phyloP scores from a whole-genome alignment of 1,140 invertebrate genomes.

The Drosophila lowei region DNA sequence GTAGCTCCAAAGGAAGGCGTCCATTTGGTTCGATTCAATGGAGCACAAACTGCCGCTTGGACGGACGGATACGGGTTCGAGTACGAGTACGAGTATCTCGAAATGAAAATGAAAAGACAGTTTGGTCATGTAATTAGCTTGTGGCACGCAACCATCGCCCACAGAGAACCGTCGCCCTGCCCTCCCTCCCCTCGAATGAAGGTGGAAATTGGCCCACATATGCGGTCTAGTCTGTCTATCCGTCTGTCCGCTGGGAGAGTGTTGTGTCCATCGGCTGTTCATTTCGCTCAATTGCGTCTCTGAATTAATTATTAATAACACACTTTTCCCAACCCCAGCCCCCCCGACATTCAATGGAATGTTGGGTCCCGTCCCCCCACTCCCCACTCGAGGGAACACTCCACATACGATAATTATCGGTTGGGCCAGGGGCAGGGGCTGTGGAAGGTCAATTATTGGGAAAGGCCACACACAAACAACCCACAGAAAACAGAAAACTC shows the following conservation, averaged over 20 bases:
- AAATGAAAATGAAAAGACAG: slow-evolving; percentile 66
- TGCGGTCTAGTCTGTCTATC: background rate
- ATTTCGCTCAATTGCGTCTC: slow-evolving; percentile 54
- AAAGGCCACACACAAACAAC: slow-evolving; percentile 52
- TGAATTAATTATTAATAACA: slow-evolving; percentile 73
- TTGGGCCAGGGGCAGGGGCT: background rate
- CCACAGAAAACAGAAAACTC: background rate
- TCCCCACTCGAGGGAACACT: slow-evolving; percentile 20
- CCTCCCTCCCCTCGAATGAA: background rate
- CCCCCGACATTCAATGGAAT: slow-evolving; percentile 27
- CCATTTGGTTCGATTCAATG: slow-evolving; percentile 30
- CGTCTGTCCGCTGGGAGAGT: background rate
- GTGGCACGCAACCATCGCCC: slow-evolving; percentile 40
- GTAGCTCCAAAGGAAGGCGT: background rate
- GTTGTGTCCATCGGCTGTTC: slow-evolving; percentile 21
- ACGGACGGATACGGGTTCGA: background rate
- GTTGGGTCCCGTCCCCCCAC: background rate
- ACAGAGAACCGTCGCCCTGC: too few species aligned
- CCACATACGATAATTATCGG: slow-evolving; percentile 48
- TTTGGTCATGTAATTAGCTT: slow-evolving; percentile 68
- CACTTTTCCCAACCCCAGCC: slow-evolving; percentile 33
- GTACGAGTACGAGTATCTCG: slow-evolving; percentile 26
- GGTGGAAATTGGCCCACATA: slow-evolving; percentile 13
- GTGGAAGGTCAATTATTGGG: slow-evolving; percentile 65
- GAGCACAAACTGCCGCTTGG: slow-evolving; percentile 48